Base-by-base conservation (phyloP, 2,888 invertebrate species). In the Callyntrura guangdongensis region DNA sequence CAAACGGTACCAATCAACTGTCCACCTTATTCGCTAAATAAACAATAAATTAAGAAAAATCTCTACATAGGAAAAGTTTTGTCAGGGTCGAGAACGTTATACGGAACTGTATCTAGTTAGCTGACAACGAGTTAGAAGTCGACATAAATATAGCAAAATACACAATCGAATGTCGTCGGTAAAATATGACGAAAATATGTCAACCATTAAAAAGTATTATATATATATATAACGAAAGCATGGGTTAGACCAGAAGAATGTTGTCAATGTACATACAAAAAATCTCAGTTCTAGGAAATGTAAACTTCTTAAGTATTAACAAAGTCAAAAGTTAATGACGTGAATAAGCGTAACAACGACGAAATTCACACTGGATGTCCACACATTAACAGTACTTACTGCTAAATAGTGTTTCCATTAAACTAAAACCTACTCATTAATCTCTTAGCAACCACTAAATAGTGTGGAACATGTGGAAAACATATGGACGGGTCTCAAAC, bases 391-490 rank as follows among this genome's bases (percentile, higher is more conserved):
- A 77, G n/a, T 77, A 22, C n/a, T 22, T 74, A 77, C 25, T 22
- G 47, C 20, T 53, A 77, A 53, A 53, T 14, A 22, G 49, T 22
- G 27, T 14, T 81, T 17, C 11, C 12, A 17, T 59, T 36, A 81
- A 36, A 81, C 82, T 61, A 82, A 47, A 61, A n/a, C 45, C 61
- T 64, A 84, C 47, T 9, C 56, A 9, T 49, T 79, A 77, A 77
- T 77, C 86, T 87, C 74, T 77, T 77, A 87, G 14, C 47, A 81
- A 72, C 61, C 72, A 59, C 72, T 47, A 45, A 47, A n/a, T 59
- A 53, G 81, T 86, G 90, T 86, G 86, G 90, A 86, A 82, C 82
- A 69, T 82, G 86, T 90, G 90, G 90, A 90, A 90, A 90, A 86
- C 86, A 86, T 74, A 82, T 90, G 90, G 90, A 90, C 86, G 90